phyloP scores from a whole-genome alignment of 2,113 vertebrate species.

The Zonotrichia leucophrys region DNA sequence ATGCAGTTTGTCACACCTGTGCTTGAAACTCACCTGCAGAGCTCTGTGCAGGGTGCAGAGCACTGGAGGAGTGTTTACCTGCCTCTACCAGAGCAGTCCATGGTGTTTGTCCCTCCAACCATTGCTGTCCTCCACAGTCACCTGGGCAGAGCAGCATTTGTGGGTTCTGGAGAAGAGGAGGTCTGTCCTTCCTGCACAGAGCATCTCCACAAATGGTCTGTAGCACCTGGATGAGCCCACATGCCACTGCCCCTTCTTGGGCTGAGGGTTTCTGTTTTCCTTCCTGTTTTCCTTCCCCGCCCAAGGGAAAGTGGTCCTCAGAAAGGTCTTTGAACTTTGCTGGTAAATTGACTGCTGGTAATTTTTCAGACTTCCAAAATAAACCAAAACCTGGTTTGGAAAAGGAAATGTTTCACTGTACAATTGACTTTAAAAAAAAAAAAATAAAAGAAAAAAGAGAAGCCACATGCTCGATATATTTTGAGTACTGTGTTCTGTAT shows the following conservation, averaged over 20 bases:
- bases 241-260: neutral
- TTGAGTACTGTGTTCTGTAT: conserved; percentile 76
- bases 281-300: neutral
- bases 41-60: neutral
- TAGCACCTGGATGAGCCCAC: neutral
- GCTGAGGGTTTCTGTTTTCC: neutral
- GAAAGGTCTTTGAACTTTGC: conserved; percentile 51
- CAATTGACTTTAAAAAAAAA: neutral
- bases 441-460: conserved; percentile 56
- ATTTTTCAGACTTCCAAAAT: conserved; percentile 33
- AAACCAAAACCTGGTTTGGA: conserved; percentile 36
- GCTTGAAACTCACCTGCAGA: neutral
- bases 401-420: conserved; percentile 25
- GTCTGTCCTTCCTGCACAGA: neutral
- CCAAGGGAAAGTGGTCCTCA: neutral
- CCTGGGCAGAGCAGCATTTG: neutral
- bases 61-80: neutral
- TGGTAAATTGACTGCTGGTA: neutral
- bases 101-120: neutral
- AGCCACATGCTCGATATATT: conserved; percentile 68
- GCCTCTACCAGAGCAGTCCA: neutral
- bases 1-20: neutral
- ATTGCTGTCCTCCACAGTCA: neutral
- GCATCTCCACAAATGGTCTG: neutral
- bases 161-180: neutral